These are phyloP conservation scores for Sebastes glaucus DNA, from an alignment of 2,797 vertebrate genomes.

Conservation along the genomic window DNA sequence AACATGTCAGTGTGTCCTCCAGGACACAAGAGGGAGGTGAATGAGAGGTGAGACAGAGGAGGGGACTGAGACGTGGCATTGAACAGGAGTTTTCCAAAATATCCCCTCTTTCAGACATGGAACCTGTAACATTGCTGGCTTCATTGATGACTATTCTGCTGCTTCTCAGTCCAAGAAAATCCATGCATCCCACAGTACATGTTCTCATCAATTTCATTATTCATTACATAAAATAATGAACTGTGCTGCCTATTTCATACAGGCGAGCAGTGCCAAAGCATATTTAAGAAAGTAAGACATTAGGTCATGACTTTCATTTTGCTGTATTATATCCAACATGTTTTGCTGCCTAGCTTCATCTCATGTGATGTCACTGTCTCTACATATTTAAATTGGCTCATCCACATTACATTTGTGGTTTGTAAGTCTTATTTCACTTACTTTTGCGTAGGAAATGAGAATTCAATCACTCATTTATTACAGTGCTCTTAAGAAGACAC, in stretches of 20 bases:
- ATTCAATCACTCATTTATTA: not conserved
- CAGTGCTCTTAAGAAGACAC: not conserved
- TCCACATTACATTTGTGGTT: not conserved
- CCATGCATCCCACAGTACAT: not conserved
- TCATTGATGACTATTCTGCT: not conserved
- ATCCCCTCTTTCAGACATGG: not conserved
- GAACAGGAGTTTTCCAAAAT: not conserved
- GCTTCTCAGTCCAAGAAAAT: not conserved
- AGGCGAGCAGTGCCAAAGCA: not conserved
- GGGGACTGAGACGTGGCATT: not conserved
- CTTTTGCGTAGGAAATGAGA: not conserved
- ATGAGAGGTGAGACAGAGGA: constrained; percentile 29
- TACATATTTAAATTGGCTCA: not conserved
- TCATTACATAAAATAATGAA: not conserved
- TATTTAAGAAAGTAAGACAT: not conserved
- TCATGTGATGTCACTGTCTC: not conserved
- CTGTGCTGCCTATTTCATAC: not conserved
- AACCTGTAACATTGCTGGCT: not conserved
- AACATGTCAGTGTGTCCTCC: constrained; percentile 9
- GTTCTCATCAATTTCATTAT: not conserved
- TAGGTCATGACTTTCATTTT: not conserved
- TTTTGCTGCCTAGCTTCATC: not conserved
- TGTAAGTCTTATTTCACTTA: not conserved
- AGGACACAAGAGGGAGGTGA: constrained; percentile 28
- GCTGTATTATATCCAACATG: not conserved